Percentiles rank a stretch among this genome's conserved stretches.
These are phyloP conservation scores for Amphipoea oculea DNA, from an alignment of 2,888 invertebrate genomes.

Conservation along the genomic window DNA sequence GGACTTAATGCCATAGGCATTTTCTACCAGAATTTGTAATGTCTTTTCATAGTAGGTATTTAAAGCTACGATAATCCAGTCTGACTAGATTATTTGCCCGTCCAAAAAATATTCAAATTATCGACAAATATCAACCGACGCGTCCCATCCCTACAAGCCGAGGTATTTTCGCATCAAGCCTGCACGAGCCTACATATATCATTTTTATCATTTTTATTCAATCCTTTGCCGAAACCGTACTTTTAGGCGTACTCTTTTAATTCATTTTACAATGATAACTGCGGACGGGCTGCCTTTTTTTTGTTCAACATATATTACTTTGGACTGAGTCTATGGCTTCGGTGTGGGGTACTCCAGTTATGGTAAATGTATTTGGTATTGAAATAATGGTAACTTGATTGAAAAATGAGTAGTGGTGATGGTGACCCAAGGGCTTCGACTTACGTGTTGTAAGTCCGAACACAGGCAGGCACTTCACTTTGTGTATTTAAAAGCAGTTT, in stretches of 20 bases:
- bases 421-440: no score
- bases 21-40: no score
- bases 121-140: constrained; percentile 31
- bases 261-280: constrained; percentile 89
- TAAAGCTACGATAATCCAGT: not conserved
- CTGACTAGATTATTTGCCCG: not conserved
- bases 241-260: constrained; percentile 82
- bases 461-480: not conserved
- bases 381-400: not conserved
- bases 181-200: constrained; percentile 80
- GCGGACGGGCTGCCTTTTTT: constrained; percentile 66
- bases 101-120: constrained; percentile 11
- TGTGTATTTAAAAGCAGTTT: no score
- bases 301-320: constrained; percentile 70
- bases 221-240: constrained; percentile 89
- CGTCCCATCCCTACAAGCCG: constrained; percentile 61
- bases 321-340: constrained; percentile 63
- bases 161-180: constrained; percentile 74
- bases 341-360: constrained; percentile 21
- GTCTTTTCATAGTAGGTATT: not conserved
- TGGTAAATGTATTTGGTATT: constrained; percentile 19
- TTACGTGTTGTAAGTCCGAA: no score
- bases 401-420: no score
- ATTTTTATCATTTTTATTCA: constrained; percentile 87
- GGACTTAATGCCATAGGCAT: no score